These are phyloP conservation scores for Sacculina carcini DNA, from an alignment of 2,888 invertebrate species.

Conservation along the genomic window DNA sequence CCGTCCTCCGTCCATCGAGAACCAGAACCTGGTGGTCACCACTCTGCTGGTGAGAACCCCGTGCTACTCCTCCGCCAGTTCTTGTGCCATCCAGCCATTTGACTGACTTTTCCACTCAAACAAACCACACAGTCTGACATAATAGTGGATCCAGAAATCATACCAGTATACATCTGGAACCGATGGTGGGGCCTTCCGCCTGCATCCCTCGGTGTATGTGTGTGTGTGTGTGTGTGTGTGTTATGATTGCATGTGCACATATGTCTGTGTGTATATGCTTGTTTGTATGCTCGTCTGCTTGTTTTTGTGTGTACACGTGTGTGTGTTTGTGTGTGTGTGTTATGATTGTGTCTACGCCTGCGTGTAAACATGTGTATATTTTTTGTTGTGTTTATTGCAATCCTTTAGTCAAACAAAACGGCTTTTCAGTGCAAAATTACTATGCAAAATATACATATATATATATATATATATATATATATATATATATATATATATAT, in stretches of 20 bases:
- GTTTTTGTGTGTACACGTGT: neutral
- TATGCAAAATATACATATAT: neutral
- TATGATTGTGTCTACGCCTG: neutral
- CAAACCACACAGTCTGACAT: too few relatives aligned
- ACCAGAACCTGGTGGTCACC: neutral
- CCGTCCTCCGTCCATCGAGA: neutral
- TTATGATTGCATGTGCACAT: neutral
- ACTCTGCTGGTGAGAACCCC: neutral
- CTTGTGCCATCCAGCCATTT: too few relatives aligned
- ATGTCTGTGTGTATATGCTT: neutral
- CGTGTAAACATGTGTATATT: neutral
- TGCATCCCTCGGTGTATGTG: neutral
- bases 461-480: slow-evolving; percentile 2
- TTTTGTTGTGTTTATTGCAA: neutral
- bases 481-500: slow-evolving; percentile 3
- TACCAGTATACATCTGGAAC: too few relatives aligned
- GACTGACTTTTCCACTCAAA: too few relatives aligned
- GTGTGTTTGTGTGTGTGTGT: neutral
- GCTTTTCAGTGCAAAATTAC: too few relatives aligned
- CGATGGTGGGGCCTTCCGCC: too few relatives aligned
- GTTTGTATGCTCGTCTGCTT: neutral
- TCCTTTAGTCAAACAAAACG: too few relatives aligned
- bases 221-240: neutral
- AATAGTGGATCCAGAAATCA: too few relatives aligned
- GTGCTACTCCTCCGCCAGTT: too few relatives aligned